A percentile compares a stretch with the other conserved stretches of the same genome.
phyloP scores from a whole-genome alignment of 2,113 vertebrate species.

The Coregonus clupeaformis region DNA sequence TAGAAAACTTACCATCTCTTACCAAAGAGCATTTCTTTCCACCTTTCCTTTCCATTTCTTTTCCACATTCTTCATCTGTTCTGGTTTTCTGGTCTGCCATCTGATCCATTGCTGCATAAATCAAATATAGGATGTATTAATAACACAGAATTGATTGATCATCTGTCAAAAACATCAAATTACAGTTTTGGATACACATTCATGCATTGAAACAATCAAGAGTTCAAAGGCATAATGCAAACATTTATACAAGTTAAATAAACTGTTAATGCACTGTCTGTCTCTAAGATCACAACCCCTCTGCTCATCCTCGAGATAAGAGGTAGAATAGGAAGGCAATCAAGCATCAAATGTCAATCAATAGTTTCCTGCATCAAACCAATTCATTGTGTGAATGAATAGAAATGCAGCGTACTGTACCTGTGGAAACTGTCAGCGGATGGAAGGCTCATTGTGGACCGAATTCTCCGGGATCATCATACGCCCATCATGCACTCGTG shows the following conservation, averaged over 20 bases:
- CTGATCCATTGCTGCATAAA: constrained; percentile 62
- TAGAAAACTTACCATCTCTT: constrained; percentile 64
- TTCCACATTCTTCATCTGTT: constrained; percentile 52
- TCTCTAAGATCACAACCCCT: too few relatives aligned
- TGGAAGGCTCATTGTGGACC: neutral
- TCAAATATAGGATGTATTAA: constrained; percentile 40
- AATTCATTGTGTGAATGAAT: too few relatives aligned
- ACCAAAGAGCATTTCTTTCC: constrained; percentile 50
- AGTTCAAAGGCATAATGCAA: too few relatives aligned
- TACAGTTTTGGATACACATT: neutral
- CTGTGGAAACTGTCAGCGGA: too few relatives aligned
- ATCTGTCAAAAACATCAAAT: constrained; percentile 32
- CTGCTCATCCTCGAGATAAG: too few relatives aligned
- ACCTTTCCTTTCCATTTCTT: constrained; percentile 38
- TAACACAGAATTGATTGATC: constrained; percentile 15
- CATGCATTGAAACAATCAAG: neutral
- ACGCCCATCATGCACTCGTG: neutral
- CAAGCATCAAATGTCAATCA: too few relatives aligned
- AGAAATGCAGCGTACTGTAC: too few relatives aligned
- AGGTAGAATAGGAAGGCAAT: too few relatives aligned
- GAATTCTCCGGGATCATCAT: neutral
- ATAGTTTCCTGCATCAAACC: too few relatives aligned
- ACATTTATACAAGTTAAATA: too few relatives aligned
- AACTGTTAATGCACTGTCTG: too few relatives aligned
- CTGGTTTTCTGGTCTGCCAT: constrained; percentile 66